Evolutionary conservation across 1,140 invertebrate species (phyloP).

Genomic region (Brachionus rubens): DNA sequence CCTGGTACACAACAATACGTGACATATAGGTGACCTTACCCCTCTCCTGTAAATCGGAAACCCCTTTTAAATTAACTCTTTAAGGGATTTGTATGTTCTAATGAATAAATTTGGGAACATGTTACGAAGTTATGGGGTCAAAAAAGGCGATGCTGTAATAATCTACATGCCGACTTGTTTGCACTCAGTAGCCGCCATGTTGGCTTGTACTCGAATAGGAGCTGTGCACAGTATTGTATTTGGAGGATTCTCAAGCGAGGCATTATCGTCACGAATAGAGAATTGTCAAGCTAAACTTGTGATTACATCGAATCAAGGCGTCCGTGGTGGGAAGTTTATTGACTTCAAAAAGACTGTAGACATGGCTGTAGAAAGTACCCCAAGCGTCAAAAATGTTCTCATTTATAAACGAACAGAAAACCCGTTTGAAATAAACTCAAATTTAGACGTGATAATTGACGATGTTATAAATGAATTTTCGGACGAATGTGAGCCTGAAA

Average conservation of each 20-base stretch:
- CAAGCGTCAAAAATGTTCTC: constrained; percentile 61
- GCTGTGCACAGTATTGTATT: constrained; percentile 66
- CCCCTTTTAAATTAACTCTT: constrained; percentile 5
- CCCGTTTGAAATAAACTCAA: constrained; percentile 25
- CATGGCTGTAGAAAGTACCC: constrained; percentile 59
- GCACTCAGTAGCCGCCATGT: constrained; percentile 61
- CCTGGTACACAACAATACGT: constrained; percentile 60
- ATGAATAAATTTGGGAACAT: constrained; percentile 61
- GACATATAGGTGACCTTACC: constrained; percentile 57
- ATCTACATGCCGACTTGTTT: constrained; percentile 64
- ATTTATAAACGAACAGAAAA: constrained; percentile 58
- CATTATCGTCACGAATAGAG: constrained; percentile 63
- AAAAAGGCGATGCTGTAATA: constrained; percentile 63
- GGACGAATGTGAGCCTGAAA: constrained; percentile 55
- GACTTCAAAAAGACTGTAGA: constrained; percentile 63
- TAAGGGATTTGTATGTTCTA: constrained; percentile 56
- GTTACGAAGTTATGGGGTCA: constrained; percentile 59
- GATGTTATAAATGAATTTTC: constrained; percentile 48
- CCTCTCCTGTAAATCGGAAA: no score
- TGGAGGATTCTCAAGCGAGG: constrained; percentile 66
- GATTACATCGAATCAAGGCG: constrained; percentile 62
- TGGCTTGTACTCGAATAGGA: constrained; percentile 63
- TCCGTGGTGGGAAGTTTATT: constrained; percentile 62
- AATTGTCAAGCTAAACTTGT: constrained; percentile 59
- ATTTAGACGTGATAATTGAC: constrained; percentile 54